Evolutionary conservation across 2,888 invertebrate species (phyloP).

Genomic region (Muscina levida): DNA sequence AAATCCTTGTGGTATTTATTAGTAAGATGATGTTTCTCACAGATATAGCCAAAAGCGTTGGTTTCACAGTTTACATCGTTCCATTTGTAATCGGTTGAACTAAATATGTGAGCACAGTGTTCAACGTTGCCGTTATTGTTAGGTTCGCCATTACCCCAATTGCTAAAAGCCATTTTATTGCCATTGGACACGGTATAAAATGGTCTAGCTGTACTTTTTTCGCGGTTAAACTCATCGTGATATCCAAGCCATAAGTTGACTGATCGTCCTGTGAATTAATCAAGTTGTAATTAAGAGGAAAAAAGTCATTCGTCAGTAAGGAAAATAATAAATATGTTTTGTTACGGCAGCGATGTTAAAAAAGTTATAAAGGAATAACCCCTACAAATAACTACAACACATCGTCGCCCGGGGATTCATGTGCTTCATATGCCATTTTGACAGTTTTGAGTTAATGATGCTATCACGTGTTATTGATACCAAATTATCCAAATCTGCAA

Average conservation of each 20-base stretch:
- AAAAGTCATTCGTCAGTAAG: no score
- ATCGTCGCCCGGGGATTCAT: no score
- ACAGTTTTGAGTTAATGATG: no score
- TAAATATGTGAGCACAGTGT: neutral
- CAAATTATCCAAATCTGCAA: no score
- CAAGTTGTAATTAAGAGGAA: no score
- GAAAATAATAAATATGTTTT: no score
- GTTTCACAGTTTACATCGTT: constrained; percentile 1
- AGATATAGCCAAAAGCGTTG: neutral
- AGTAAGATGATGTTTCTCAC: neutral
- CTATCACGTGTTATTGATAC: no score
- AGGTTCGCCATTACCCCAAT: neutral
- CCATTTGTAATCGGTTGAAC: neutral
- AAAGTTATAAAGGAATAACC: no score
- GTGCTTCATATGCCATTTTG: no score
- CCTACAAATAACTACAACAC: no score
- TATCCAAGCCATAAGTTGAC: neutral
- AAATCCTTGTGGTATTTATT: neutral
- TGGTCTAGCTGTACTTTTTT: neutral
- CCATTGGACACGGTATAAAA: neutral
- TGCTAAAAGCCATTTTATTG: neutral
- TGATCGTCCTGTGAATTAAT: neutral
- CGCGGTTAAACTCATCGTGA: neutral
- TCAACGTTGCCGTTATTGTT: neutral
- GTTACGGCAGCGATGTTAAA: no score